Evolutionary conservation across 2,888 invertebrate species (phyloP).

Genomic region (Empis livida): DNA sequence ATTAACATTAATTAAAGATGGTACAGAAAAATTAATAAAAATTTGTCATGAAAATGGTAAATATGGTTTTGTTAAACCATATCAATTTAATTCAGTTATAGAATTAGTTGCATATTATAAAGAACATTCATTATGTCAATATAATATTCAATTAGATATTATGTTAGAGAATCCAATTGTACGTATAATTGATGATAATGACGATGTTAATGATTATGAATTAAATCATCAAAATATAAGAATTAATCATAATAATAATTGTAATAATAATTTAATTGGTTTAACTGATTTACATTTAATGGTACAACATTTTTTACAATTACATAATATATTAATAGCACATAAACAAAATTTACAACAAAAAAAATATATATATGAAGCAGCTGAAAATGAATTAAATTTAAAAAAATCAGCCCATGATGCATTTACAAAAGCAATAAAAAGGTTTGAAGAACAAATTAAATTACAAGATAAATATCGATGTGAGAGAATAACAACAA

Average conservation of each 20-base stretch:
- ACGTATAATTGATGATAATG: slow-evolving; percentile 49
- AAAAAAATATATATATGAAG: slow-evolving; percentile 61
- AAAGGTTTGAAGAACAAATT: slow-evolving; percentile 81
- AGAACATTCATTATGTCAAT: slow-evolving; percentile 74
- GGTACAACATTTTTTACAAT: slow-evolving; percentile 57
- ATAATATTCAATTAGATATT: slow-evolving; percentile 85
- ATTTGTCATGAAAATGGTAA: slow-evolving; percentile 82
- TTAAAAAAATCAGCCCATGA: slow-evolving; percentile 76
- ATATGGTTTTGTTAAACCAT: slow-evolving; percentile 88
- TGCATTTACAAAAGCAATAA: slow-evolving; percentile 76
- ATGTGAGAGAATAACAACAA: slow-evolving; percentile 38
- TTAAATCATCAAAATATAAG: neutral
- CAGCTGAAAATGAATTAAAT: slow-evolving; percentile 64
- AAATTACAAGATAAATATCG: slow-evolving; percentile 67
- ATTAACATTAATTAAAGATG: slow-evolving; percentile 85
- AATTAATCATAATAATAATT: neutral
- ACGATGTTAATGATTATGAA: slow-evolving; percentile 21
- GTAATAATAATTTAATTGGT: neutral
- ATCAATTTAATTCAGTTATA: slow-evolving; percentile 67
- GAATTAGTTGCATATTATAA: slow-evolving; percentile 84
- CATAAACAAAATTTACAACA: slow-evolving; percentile 64
- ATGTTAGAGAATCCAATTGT: slow-evolving; percentile 81
- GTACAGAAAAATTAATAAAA: slow-evolving; percentile 90
- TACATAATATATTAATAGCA: slow-evolving; percentile 55
- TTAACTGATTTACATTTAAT: slow-evolving; percentile 49